Conservation (phyloP, 2,797 vertebrate species). For the Lacerta viridis region DNA sequence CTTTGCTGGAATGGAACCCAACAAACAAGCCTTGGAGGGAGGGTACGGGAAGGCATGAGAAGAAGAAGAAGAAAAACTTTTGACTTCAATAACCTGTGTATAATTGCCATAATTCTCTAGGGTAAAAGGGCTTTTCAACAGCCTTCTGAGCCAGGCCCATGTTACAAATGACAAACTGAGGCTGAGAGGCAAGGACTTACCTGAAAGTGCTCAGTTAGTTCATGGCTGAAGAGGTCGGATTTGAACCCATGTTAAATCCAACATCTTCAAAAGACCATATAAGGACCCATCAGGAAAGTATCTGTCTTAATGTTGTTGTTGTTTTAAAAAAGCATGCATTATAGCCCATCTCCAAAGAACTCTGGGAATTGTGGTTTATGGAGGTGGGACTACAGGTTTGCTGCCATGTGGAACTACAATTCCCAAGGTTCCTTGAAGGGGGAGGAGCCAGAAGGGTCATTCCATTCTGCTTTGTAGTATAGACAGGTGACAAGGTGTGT, state of each 20-base stretch:
- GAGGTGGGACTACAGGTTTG: not conserved
- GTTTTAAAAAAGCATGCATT: no score
- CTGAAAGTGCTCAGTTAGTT: not conserved
- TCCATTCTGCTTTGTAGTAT: not conserved
- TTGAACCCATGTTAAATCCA: not conserved
- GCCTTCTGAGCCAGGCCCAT: not conserved
- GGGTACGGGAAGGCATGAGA: not conserved
- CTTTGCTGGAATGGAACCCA: not conserved
- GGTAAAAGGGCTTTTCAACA: not conserved
- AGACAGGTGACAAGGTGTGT: not conserved
- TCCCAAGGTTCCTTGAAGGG: not conserved
- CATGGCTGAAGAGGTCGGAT: not conserved
- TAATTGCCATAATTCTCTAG: not conserved
- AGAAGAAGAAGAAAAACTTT: not conserved
- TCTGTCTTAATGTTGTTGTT: not conserved
- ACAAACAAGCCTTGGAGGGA: not conserved
- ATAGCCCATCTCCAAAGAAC: not conserved
- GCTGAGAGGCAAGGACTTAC: not conserved
- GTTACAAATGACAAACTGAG: not conserved
- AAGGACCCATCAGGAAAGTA: no score
- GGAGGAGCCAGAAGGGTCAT: not conserved
- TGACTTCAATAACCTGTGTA: not conserved
- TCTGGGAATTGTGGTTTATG: not conserved
- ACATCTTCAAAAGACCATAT: not conserved
- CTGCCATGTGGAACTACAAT: not conserved